A percentile compares a stretch with the other conserved stretches of the same genome.
These are phyloP conservation scores for Eupithecia subfuscata DNA, from an alignment of 2,888 invertebrate genomes.

Conservation along the genomic window DNA sequence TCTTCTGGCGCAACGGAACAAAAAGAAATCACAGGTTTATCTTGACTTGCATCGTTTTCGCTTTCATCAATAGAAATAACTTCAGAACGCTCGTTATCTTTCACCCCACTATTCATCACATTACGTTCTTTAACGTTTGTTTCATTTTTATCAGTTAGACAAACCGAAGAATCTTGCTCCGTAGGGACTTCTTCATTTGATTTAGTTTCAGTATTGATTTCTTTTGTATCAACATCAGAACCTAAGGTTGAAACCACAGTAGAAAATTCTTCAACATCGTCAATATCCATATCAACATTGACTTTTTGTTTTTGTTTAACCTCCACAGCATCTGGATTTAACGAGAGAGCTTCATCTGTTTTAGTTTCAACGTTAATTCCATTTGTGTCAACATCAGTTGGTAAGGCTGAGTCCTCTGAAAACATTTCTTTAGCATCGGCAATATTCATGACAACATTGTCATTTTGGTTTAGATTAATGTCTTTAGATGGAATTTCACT, in stretches of 20 bases:
- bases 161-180: conserved; percentile 21
- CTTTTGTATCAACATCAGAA: not conserved
- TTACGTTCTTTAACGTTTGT: conserved; percentile 23
- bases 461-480: not conserved
- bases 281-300: conserved; percentile 32
- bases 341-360: conserved; percentile 1
- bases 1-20: not conserved
- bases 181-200: conserved; percentile 15
- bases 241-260: not conserved
- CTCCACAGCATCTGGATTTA: not conserved
- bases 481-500: not conserved
- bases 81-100: conserved; percentile 19
- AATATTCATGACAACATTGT: conserved; percentile 18
- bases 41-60: conserved; percentile 21
- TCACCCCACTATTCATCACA: conserved; percentile 19
- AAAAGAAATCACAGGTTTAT: not conserved
- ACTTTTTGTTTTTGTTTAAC: conserved; percentile 6
- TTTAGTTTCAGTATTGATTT: conserved; percentile 8
- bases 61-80: conserved; percentile 31
- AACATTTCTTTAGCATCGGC: not conserved
- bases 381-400: not conserved
- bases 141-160: conserved; percentile 28
- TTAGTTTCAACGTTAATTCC: conserved; percentile 5
- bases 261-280: conserved; percentile 29
- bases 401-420: not conserved